phyloP scores from a whole-genome alignment of 2,113 vertebrate species.

The Salminus brasiliensis region DNA sequence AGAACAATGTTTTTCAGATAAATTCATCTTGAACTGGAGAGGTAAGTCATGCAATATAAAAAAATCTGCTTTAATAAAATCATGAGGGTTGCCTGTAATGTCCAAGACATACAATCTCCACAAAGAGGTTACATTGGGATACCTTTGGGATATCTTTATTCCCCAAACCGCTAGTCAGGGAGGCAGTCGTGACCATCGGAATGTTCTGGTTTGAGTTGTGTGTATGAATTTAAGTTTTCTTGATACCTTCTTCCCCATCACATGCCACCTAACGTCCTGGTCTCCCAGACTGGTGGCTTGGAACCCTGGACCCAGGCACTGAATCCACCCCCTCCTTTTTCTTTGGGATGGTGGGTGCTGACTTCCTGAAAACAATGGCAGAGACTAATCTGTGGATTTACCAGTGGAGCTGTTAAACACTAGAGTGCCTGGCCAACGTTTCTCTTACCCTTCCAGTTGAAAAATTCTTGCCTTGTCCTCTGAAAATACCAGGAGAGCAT shows the following conservation, averaged over 20 bases:
- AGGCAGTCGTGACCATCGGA: slow-evolving; percentile 70
- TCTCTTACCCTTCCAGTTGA: slow-evolving; percentile 71
- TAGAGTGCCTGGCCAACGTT: slow-evolving; percentile 67
- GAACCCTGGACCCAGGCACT: slow-evolving; percentile 59
- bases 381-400: slow-evolving; percentile 74
- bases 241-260: slow-evolving; percentile 65
- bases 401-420: slow-evolving; percentile 63
- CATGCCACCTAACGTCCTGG: slow-evolving; percentile 42
- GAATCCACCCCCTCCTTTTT: slow-evolving; percentile 63
- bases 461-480: slow-evolving; percentile 51
- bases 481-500: slow-evolving; percentile 68
- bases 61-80: slow-evolving; percentile 70
- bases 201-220: slow-evolving; percentile 69
- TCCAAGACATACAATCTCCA: slow-evolving; percentile 77
- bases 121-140: slow-evolving; percentile 72
- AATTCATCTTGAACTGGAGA: slow-evolving; percentile 64
- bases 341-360: slow-evolving; percentile 65
- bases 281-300: slow-evolving; percentile 62
- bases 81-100: slow-evolving; percentile 60
- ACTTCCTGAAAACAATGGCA: slow-evolving; percentile 75
- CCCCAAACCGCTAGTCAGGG: slow-evolving; percentile 66
- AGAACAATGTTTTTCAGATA: slow-evolving; percentile 80
- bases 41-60: slow-evolving; percentile 67
- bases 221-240: slow-evolving; percentile 62
- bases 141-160: slow-evolving; percentile 59